These are phyloP conservation scores for Busseola fusca DNA, from an alignment of 2,888 invertebrate genomes.

Conservation along the genomic window DNA sequence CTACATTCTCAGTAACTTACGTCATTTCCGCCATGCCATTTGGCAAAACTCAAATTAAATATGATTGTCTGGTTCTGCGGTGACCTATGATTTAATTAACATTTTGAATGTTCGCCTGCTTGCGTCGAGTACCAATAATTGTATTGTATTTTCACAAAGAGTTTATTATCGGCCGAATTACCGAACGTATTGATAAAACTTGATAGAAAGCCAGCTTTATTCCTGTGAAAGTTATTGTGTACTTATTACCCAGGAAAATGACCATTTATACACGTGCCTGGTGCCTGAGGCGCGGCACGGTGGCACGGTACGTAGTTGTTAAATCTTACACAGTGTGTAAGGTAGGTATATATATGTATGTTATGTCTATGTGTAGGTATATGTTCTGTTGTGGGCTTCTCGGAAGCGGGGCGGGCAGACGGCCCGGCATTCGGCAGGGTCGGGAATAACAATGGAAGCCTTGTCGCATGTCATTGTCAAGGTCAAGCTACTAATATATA, in stretches of 20 bases:
- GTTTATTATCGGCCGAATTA: neutral
- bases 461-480: constrained; percentile 49
- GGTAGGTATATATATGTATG: constrained; percentile 2
- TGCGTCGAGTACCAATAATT: neutral
- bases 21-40: neutral
- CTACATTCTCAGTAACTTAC: neutral
- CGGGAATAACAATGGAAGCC: constrained; percentile 41
- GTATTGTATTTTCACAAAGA: neutral
- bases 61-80: neutral
- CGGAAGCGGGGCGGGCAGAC: constrained; percentile 51
- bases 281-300: neutral
- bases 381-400: constrained; percentile 19
- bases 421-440: constrained; percentile 44
- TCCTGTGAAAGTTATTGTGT: neutral
- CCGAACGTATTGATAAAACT: neutral
- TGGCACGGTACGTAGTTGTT: neutral
- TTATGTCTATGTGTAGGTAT: neutral
- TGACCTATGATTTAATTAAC: neutral
- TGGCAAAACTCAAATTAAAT: neutral
- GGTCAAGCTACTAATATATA: constrained; percentile 24
- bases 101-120: neutral
- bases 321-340: neutral
- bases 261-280: constrained; percentile 1
- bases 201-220: neutral
- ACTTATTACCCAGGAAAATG: constrained; percentile 1